Evolutionary conservation across 2,888 invertebrate species (phyloP), one percentile per base, ranked within the genome.

Genomic region (Synergus gifuensis): DNA sequence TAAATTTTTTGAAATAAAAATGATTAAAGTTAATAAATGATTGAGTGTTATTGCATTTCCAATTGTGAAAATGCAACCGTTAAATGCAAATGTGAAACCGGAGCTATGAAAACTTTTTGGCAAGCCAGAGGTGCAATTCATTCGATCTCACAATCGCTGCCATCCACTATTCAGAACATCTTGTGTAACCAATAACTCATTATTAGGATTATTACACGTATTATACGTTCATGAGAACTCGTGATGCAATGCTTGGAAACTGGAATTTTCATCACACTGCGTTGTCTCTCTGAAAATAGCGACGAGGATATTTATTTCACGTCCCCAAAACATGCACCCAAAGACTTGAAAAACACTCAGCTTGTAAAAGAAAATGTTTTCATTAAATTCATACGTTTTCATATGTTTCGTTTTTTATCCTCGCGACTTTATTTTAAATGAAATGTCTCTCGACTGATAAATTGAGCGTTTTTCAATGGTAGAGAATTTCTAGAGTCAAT

Each of bases 91-190:
- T 36, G n/a, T 36, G 54, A 73, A 73, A 73, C 54, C 49, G 36
- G 16, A 73, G 73, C 40, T 73, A 40, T 36, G 36, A 49, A 54
- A 54, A 73, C 11, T 54, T 54, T 73, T 73, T 73, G 73, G 73
- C 73, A 54, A 73, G 49, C 49, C 16, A 66, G 9, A 40, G 11
- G 42, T 42, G n/a, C 66, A 42, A 73, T 73, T 73, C 73, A 73
- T 73, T 73, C 73, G 73, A 73, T 73, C 73, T 40, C 69, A 69
- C 69, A 69, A 69, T 69, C n/a, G 69, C 49, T 69, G 69, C 16
- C 69, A 36, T 69, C 36, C 36, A 73, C 54, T 73, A 73, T 54
- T 73, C 16, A 54, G 73, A 73, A 73, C 54, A 36, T 54, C 73
- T 73, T 73, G 54, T 73, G 73, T 73, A 73, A 73, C 14, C 73